These are phyloP conservation scores for Sturmia bella DNA, from an alignment of 2,888 invertebrate species.

Conservation along the genomic window DNA sequence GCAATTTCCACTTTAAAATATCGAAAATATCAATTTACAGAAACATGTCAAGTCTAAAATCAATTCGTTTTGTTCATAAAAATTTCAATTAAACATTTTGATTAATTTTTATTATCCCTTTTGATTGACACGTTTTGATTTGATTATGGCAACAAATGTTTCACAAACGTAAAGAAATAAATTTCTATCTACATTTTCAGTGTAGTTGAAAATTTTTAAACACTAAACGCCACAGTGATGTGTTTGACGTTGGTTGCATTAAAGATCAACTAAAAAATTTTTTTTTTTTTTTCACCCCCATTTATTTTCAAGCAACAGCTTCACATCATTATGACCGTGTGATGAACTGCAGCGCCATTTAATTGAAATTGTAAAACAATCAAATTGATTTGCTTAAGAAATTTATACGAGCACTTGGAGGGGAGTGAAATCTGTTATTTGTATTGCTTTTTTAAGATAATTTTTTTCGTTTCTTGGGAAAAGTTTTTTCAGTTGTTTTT, in stretches of 20 bases:
- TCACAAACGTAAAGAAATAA: too few species aligned
- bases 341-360: slow-evolving; percentile 76
- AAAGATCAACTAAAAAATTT: too few species aligned
- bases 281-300: too few species aligned
- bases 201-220: too few species aligned
- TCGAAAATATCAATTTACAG: slow-evolving; percentile 54
- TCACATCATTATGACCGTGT: slow-evolving; percentile 28
- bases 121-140: background rate
- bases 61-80: background rate
- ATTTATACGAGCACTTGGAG: slow-evolving; percentile 7
- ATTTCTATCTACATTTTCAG: too few species aligned
- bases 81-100: too few species aligned
- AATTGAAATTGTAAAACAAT: slow-evolving; percentile 73
- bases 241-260: too few species aligned
- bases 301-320: slow-evolving; percentile 5
- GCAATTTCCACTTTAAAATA: slow-evolving; percentile 43
- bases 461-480: slow-evolving; percentile 14
- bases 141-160: too few species aligned
- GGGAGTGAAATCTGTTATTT: slow-evolving; percentile 21
- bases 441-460: background rate
- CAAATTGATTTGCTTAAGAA: slow-evolving; percentile 29
- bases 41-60: background rate
- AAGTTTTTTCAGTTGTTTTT: too few species aligned
- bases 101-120: background rate
- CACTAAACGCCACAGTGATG: too few species aligned